Percentiles rank a stretch among this genome's conserved stretches.
phyloP scores from a whole-genome alignment of 2,888 invertebrate genomes.

The Marronus borbonicus region DNA sequence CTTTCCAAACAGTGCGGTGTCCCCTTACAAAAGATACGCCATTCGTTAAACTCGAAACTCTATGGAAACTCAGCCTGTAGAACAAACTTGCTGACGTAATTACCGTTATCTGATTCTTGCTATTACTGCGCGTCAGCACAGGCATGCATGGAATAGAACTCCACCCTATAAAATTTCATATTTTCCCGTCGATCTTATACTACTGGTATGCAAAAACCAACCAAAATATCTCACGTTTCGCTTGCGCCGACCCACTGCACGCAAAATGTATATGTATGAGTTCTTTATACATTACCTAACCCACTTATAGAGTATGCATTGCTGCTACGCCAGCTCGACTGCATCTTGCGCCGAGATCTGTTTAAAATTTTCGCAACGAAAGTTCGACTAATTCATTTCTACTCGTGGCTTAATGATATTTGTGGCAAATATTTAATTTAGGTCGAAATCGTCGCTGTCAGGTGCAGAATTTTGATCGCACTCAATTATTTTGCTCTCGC shows the following conservation, averaged over 20 bases:
- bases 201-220: background rate
- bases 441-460: background rate
- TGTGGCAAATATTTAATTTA: slow-evolving; percentile 19
- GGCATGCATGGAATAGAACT: background rate
- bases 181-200: slow-evolving; percentile 28
- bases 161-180: slow-evolving; percentile 20
- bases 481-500: too few relatives aligned
- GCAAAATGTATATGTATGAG: background rate
- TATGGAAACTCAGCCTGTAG: background rate
- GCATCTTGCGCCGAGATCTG: background rate
- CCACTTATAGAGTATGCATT: background rate
- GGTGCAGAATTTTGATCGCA: background rate
- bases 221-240: slow-evolving; percentile 24
- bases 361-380: slow-evolving; percentile 11
- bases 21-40: background rate
- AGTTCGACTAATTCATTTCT: slow-evolving; percentile 18
- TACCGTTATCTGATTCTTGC: slow-evolving; percentile 1
- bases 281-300: background rate
- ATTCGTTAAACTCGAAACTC: background rate
- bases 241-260: background rate
- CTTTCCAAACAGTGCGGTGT: background rate
- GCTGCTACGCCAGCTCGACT: background rate
- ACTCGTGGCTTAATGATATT: slow-evolving; percentile 14
- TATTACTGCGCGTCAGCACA: background rate
- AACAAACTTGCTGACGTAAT: slow-evolving; percentile 13